Evolutionary conservation across 2,113 vertebrate genomes (phyloP), one percentile per base, ranked within the genome.

Genomic region (Limanda limanda): DNA sequence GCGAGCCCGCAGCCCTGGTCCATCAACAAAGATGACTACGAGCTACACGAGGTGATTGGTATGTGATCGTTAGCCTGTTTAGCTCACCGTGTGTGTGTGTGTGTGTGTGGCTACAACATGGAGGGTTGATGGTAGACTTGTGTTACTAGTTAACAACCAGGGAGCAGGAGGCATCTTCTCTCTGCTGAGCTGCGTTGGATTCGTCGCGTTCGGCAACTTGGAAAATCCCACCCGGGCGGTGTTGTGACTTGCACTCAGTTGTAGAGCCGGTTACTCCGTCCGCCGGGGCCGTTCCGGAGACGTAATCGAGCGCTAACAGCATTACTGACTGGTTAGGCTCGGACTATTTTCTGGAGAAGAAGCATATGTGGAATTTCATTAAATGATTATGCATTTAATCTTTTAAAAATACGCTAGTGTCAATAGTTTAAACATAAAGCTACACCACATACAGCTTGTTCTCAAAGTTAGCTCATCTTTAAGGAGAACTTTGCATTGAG

Each of bases 11-110:
- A 97, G 92, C 93, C 97, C 84, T 98, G 97, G 97, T 96, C 97
- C 94, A 98, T 98, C 94, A 95, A 96, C 94, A 95, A 95, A 93
- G 97, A 98, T 95, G 97, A 98, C 78, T 98, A 98, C 64, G 97
- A 97, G 92, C 96, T 98, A 74, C 96, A 96, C 93, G 97, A 98
- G 96, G 97, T 98, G 88, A 98, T 98, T 89, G 97, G 97, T 98
- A 93, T 95, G 97, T 93, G 83, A 83, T 83, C 68, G 65, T 37
- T 80, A 71, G 75, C 85, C 68, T 74, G 82, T 87, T 42, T 87
- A 84, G 86, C 89, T 81, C 40, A 42, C 13, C 40, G 40, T 42
- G 40, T 42, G 12, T 42, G 11, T 42, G 11, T 40, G 10, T 11
- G 10, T 12, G 40, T 42, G 40, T 54, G 20, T 54, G 20, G 52